Conservation (phyloP, 2,113 vertebrate species). For the Gracilinanus agilis region DNA sequence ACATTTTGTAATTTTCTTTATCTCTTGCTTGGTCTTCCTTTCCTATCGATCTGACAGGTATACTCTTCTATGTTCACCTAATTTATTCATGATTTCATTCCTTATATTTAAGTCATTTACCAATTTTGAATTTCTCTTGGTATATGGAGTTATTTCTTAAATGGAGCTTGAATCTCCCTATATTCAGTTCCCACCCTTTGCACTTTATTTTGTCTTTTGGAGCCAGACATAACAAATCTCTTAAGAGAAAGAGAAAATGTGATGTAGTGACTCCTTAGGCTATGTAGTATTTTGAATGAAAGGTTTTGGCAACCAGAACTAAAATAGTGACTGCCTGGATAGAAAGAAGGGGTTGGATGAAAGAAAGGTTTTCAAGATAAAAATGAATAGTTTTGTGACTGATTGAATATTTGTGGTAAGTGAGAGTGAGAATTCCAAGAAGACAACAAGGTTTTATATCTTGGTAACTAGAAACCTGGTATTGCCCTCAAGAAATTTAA, state of each 20-base stretch:
- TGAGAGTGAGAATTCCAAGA: not conserved
- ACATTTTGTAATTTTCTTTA: too few relatives aligned
- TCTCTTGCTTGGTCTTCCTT: too few relatives aligned
- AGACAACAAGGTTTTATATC: not conserved
- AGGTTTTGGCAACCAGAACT: not conserved
- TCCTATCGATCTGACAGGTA: too few relatives aligned
- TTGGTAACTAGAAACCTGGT: not conserved
- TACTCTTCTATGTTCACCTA: too few relatives aligned
- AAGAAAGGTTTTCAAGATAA: not conserved
- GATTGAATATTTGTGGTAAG: not conserved
- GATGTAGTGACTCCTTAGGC: slow-evolving; percentile 14
- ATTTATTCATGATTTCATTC: too few relatives aligned
- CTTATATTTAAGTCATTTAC: too few relatives aligned
- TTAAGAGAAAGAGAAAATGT: not conserved
- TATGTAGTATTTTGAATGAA: slow-evolving; percentile 1
- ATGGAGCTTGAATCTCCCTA: not conserved
- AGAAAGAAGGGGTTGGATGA: not conserved
- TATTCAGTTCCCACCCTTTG: not conserved
- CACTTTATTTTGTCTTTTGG: not conserved
- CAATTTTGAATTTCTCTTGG: too few relatives aligned
- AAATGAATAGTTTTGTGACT: not conserved
- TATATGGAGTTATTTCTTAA: too few relatives aligned
- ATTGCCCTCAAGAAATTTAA: not conserved
- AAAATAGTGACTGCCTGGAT: not conserved
- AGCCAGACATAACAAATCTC: not conserved